Conservation (phyloP, 2,888 invertebrate species). For the Agriopis leucophaearia region DNA sequence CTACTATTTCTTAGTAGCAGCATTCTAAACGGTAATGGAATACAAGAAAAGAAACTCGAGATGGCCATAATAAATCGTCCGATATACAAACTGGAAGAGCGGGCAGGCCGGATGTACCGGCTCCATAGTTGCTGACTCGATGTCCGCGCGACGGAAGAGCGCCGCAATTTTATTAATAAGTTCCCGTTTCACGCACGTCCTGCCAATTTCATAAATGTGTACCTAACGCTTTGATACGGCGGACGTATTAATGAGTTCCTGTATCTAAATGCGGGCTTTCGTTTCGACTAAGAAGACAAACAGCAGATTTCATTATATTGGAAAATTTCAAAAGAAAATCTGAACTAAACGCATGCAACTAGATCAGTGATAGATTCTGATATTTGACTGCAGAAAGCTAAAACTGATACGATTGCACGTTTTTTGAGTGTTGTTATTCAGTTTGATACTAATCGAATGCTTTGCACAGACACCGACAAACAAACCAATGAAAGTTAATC, state of each 20-base stretch:
- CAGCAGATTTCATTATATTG: constrained; percentile 17
- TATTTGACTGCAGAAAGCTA: neutral
- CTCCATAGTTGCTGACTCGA: constrained; percentile 54
- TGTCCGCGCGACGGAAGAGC: constrained; percentile 76
- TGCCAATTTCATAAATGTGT: constrained; percentile 67
- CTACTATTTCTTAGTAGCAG: constrained; percentile 40
- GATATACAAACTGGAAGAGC: constrained; percentile 70
- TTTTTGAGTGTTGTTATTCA: neutral
- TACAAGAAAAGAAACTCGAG: constrained; percentile 50
- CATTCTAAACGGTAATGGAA: constrained; percentile 44
- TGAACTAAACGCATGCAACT: neutral
- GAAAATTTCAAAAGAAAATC: neutral
- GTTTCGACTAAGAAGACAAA: constrained; percentile 26
- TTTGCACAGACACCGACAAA: constrained; percentile 10
- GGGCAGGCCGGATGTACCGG: constrained; percentile 72
- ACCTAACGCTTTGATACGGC: constrained; percentile 46
- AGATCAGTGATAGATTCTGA: neutral
- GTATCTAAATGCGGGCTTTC: constrained; percentile 37
- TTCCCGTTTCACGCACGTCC: constrained; percentile 81
- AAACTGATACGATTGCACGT: neutral
- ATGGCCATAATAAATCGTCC: constrained; percentile 59
- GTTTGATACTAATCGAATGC: neutral
- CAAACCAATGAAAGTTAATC: constrained; percentile 23
- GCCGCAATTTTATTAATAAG: constrained; percentile 82
- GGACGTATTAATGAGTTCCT: constrained; percentile 45